Base-by-base conservation (phyloP, 2,888 invertebrate species). In the Ochlodes sylvanus region DNA sequence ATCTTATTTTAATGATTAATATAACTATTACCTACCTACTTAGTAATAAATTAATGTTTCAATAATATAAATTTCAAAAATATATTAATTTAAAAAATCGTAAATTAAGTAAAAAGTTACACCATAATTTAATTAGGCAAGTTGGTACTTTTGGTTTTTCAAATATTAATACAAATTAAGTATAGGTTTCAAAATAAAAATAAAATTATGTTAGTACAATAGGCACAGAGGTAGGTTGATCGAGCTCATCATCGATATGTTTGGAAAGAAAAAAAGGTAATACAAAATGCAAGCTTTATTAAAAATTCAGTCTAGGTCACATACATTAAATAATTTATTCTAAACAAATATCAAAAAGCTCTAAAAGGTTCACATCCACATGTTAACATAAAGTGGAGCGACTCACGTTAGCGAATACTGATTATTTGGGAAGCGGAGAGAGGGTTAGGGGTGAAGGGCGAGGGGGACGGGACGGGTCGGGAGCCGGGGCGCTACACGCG, bases 401-500 rank as follows among this genome's bases (percentile, higher is more conserved):
- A 92, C 91, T 83, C 84, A 86, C 82, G 84, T 87, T 87, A 88
- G 90, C 86, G 87, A 92, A 92, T 92, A 92, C 91, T 92, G 92
- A 89, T 90, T 85, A 88, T 81, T 83, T 86, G 75, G 77, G 73
- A 75, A 73, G 78, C 76, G 78, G 82, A 73, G 77, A 77, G 77
- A 78, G 75, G 74, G 72, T 67, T 67, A 67, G 44, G 75, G 73
- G 71, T 78, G 72, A 75, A 75, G 79, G 79, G 52, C 12, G 80
- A 82, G 80, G 79, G 55, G 63, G 72, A 62, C 68, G 74, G 71
- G 71, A 73, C 75, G 75, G 75, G 79, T 76, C 76, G 80, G 77
- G 81, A 76, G 76, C 77, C 78, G 90, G 88, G 88, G 75, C 72
- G 84, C 95, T 96, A 98, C 86, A 97, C 97, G 91, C 97, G 96